These are phyloP conservation scores for Polyergus mexicanus DNA, from an alignment of 1,140 invertebrate genomes.

Conservation along the genomic window DNA sequence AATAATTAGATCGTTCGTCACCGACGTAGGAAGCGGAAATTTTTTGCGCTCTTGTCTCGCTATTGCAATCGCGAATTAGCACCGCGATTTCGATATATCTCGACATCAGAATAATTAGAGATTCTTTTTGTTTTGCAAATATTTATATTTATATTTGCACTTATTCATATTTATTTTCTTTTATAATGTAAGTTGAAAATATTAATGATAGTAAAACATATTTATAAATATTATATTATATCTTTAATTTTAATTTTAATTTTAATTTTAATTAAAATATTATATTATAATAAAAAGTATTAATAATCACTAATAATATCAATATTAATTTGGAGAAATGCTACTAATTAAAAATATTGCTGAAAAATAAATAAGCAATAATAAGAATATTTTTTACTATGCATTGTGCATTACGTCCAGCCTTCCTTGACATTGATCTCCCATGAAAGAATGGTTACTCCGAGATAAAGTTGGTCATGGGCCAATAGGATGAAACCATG, in stretches of 20 bases:
- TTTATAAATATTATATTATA: not conserved
- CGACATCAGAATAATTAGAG: not conserved
- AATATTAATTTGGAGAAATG: not conserved
- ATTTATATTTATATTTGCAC: not conserved
- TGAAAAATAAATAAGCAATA: not conserved
- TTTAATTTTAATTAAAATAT: not conserved
- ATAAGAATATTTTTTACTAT: slow-evolving; percentile 16
- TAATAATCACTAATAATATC: not conserved
- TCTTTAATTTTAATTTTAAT: too few relatives aligned
- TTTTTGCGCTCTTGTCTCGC: slow-evolving; percentile 27
- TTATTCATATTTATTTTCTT: not conserved
- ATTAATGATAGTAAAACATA: not conserved
- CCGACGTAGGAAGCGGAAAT: slow-evolving; percentile 1
- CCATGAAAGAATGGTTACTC: slow-evolving; percentile 12
- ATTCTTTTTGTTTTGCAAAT: not conserved
- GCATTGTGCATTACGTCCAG: not conserved
- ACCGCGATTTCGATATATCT: not conserved
- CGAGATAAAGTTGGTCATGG: slow-evolving; percentile 43
- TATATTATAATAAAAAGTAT: not conserved
- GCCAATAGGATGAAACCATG: slow-evolving; percentile 45
- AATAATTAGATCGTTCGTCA: slow-evolving; percentile 78
- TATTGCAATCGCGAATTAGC: slow-evolving; percentile 12
- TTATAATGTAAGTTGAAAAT: not conserved
- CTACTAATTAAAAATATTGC: not conserved
- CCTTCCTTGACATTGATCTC: slow-evolving; percentile 10